Base-by-base conservation (phyloP, 2,113 vertebrate species). In the Carassius carassius region DNA sequence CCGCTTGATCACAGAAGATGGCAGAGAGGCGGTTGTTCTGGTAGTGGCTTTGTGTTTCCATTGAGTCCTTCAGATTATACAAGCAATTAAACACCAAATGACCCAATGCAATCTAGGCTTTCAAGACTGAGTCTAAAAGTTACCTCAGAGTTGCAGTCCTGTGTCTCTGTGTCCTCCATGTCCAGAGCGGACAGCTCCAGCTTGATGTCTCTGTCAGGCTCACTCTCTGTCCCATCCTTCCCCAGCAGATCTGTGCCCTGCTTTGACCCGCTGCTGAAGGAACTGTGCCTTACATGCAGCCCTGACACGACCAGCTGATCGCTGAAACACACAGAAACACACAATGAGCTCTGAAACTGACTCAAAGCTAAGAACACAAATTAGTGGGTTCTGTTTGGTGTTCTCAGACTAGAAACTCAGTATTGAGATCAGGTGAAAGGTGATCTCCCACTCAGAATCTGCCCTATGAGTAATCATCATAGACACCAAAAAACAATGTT, bases 101-200 rank as follows among this genome's bases (percentile, higher is more conserved):
- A 60, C 3, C 29, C 12, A 41, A 58, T 4, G 19, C 32, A 37
- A 21, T 70, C 1, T 37, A 70, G 3, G 67, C 67, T 37, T 37
- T 67, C 29, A 35, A 19, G 65, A 19, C 29, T 37, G 17, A 73
- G 21, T 44, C 19, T 73, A 14, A 73, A 23, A 14, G 11, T 73
- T 91, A 98, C 97, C 94, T 97, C 95, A 90, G 96, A 93, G 88
- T 95, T 95, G 91, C 95, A 93, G 78, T 94, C 94, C 77, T 95
- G 96, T 60, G 93, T 94, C 83, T 96, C 95, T 37, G 95, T 92
- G 82, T 97, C 97, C 63, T 98, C 97, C 84, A 97, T 92, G 90
- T 98, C 95, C 0, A 98, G 95, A 89, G 95, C 95, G 14, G 97
- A 97, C 84, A 99, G 95, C 89, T 99, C 96, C 78, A 99, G 91